Evolutionary conservation across 2,888 invertebrate genomes (phyloP).

Genomic region (Cosmia pyralina): DNA sequence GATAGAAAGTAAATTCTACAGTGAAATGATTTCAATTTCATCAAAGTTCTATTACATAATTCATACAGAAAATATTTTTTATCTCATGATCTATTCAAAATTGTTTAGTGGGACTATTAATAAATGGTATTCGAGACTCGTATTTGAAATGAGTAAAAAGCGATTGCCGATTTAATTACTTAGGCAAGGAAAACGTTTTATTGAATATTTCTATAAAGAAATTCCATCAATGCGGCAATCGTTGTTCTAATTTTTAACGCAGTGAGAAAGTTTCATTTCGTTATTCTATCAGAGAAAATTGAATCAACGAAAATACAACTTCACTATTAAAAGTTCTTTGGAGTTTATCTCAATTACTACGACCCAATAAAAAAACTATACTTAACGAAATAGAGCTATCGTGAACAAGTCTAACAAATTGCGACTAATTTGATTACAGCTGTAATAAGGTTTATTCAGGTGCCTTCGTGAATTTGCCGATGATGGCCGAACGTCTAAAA

Average conservation of each 20-base stretch:
- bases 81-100: background rate
- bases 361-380: constrained; percentile 44
- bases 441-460: constrained; percentile 53
- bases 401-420: constrained; percentile 52
- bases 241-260: constrained; percentile 1
- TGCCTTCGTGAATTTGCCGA: constrained; percentile 46
- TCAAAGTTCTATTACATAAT: background rate
- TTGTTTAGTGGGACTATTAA: background rate
- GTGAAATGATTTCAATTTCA: background rate
- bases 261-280: background rate
- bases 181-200: background rate
- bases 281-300: constrained; percentile 12
- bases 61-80: background rate
- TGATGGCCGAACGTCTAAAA: constrained; percentile 30
- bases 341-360: constrained; percentile 34
- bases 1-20: background rate
- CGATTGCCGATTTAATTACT: constrained; percentile 1
- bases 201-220: background rate
- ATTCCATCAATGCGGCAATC: background rate
- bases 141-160: background rate
- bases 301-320: constrained; percentile 8
- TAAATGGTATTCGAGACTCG: background rate
- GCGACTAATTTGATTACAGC: constrained; percentile 55
- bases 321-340: constrained; percentile 28
- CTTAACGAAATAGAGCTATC: constrained; percentile 48